Conservation (phyloP, 2,797 vertebrate genomes). For the Salarias fasciatus region DNA sequence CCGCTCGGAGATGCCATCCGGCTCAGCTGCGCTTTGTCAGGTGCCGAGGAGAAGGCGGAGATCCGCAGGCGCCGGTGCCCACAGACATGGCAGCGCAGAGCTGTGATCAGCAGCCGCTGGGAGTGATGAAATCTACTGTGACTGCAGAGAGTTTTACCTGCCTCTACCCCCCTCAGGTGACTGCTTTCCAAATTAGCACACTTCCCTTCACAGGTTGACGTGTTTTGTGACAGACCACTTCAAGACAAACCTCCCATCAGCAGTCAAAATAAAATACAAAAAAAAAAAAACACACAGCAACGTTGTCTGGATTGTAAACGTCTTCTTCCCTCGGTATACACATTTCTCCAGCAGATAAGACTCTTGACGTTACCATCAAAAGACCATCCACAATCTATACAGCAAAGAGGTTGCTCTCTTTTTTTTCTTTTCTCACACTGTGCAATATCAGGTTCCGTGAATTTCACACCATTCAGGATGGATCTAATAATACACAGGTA, state of each 20-base stretch:
- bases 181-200: slow-evolving; percentile 49
- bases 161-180: slow-evolving; percentile 41
- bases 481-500: too few relatives aligned
- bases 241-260: slow-evolving; percentile 18
- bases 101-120: slow-evolving; percentile 50
- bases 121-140: slow-evolving; percentile 66
- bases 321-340: too few relatives aligned
- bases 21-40: slow-evolving; percentile 52
- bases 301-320: too few relatives aligned
- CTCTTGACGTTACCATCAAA: too few relatives aligned
- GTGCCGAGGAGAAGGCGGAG: slow-evolving; percentile 30
- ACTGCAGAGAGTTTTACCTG: slow-evolving; percentile 57
- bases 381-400: too few relatives aligned
- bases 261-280: slow-evolving; percentile 24
- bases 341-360: too few relatives aligned
- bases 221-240: slow-evolving; percentile 42
- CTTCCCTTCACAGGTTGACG: slow-evolving; percentile 45
- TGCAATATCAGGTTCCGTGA: too few relatives aligned
- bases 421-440: too few relatives aligned
- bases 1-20: slow-evolving; percentile 30
- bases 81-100: slow-evolving; percentile 38
- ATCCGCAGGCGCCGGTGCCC: slow-evolving; percentile 31
- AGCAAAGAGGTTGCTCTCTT: too few relatives aligned
- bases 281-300: too few relatives aligned
- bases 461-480: too few relatives aligned